Evolutionary conservation across 2,113 vertebrate species (phyloP).

Genomic region (Paedocypris sp.): DNA sequence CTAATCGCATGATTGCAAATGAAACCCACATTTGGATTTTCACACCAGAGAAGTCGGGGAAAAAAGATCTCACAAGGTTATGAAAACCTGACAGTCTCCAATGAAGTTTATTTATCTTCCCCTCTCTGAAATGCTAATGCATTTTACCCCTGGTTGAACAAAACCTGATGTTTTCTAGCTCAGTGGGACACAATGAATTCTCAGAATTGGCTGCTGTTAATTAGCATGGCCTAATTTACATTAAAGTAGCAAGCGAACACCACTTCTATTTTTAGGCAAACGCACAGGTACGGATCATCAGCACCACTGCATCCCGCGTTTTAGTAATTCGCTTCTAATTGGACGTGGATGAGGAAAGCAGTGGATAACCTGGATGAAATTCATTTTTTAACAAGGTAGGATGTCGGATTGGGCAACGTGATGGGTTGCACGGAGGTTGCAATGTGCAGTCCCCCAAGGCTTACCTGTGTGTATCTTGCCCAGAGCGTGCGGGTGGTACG

Average conservation of each 20-base stretch:
- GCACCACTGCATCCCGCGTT: conserved; percentile 29
- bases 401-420: conserved; percentile 13
- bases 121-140: conserved; percentile 28
- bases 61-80: background rate
- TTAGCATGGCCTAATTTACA: conserved; percentile 38
- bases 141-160: background rate
- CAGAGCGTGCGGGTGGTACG: conserved; percentile 18
- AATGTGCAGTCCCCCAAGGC: conserved; percentile 13
- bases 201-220: conserved; percentile 35
- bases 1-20: background rate
- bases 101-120: background rate
- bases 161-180: conserved; percentile 17
- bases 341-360: conserved; percentile 36
- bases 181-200: conserved; percentile 19
- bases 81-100: background rate
- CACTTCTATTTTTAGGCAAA: conserved; percentile 40
- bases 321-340: conserved; percentile 38
- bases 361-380: conserved; percentile 39
- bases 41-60: background rate
- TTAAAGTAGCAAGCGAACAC: conserved; percentile 9
- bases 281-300: conserved; percentile 47
- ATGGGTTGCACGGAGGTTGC: conserved; percentile 22
- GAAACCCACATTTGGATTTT: background rate
- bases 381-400: conserved; percentile 7
- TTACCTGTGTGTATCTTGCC: conserved; percentile 10